Evolutionary conservation across 2,113 vertebrate species (phyloP), one percentile per base, ranked within the genome.

Genomic region (Sinocyclocheilus anshuiensis): DNA sequence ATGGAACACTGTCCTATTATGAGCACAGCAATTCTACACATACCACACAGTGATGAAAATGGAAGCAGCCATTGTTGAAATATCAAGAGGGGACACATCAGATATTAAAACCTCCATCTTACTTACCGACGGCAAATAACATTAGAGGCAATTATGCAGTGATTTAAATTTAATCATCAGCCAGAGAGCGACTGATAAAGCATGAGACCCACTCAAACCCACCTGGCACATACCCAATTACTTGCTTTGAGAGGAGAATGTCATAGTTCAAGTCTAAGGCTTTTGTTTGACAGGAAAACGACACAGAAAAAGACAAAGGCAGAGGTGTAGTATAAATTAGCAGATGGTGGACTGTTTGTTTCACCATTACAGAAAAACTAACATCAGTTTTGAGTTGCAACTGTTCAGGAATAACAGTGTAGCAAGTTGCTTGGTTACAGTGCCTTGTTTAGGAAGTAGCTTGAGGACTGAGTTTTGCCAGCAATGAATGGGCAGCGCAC

Each of bases 121-220:
- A 67, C 39, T 69, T 81, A 29, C 36, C 15, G 16, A 67, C 0
- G 39, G 61, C 61, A 55, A 83, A 83, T 83, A n/a, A 72, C 3
- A 55, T 71, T 39, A 72, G 26, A 83, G 26, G 48, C 16, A 83
- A 55, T 83, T 69, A 72, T 55, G 81, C 61, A 67, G 61, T 45
- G 39, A 81, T n/a, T 81, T 69, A 74, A 82, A 48, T 79, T 69
- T 81, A 80, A 83, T 83, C 48, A 33, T 55, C 45, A 71, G 81
- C 16, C 81, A 69, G 48, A 55, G 45, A 82, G 45, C 11, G 16
- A 53, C 42, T 24, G 45, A 82, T 29, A 69, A 83, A 83, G 65
- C 16, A 55, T 8, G 9, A 55, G n/a, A 55, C 45, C 9, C 65
- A 71, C 45, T 36, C 9, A 53, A 83, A 48, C 18, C 45, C 11